Percentiles rank a stretch among this genome's conserved stretches.
phyloP scores from a whole-genome alignment of 2,888 invertebrate genomes.

The Drosophila anomelani region DNA sequence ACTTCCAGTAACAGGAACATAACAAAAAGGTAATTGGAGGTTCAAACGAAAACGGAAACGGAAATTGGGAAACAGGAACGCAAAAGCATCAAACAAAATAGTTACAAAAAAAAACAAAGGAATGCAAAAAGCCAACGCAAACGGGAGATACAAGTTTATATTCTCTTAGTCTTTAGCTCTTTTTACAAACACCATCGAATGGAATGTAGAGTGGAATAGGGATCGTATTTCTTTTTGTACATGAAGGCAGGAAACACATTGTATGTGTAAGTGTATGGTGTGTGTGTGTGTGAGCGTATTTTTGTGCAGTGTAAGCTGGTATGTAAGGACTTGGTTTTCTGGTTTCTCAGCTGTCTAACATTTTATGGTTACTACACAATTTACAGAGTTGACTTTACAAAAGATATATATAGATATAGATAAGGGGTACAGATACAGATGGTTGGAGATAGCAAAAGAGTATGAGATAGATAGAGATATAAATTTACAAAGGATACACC shows the following conservation, averaged over 20 bases:
- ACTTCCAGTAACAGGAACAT: conserved; percentile 44
- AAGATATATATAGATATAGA: conserved; percentile 6
- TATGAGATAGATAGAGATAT: neutral
- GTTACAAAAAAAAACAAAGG: conserved; percentile 13
- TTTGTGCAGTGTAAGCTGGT: conserved; percentile 21
- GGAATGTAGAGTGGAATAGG: conserved; percentile 11
- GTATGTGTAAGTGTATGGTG: neutral
- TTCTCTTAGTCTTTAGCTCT: conserved; percentile 22
- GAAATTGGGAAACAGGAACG: conserved; percentile 28
- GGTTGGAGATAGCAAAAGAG: conserved; percentile 8
- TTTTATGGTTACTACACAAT: conserved; percentile 23
- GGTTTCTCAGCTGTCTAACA: conserved; percentile 11
- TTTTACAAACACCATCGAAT: conserved; percentile 26
- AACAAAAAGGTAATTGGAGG: conserved; percentile 30
- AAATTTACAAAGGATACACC: conserved; percentile 20
- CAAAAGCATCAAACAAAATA: conserved; percentile 40
- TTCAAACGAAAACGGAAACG: conserved; percentile 16
- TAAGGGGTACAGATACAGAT: conserved; percentile 5
- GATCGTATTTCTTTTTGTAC: conserved; percentile 21
- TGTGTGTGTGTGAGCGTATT: conserved; percentile 14
- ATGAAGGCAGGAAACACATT: conserved; percentile 1
- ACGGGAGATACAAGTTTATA: conserved; percentile 16
- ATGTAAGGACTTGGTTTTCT: conserved; percentile 13
- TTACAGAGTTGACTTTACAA: conserved; percentile 39
- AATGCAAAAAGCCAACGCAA: conserved; percentile 50